phyloP scores from a whole-genome alignment of 2,113 vertebrate genomes.

The Calonectris borealis region DNA sequence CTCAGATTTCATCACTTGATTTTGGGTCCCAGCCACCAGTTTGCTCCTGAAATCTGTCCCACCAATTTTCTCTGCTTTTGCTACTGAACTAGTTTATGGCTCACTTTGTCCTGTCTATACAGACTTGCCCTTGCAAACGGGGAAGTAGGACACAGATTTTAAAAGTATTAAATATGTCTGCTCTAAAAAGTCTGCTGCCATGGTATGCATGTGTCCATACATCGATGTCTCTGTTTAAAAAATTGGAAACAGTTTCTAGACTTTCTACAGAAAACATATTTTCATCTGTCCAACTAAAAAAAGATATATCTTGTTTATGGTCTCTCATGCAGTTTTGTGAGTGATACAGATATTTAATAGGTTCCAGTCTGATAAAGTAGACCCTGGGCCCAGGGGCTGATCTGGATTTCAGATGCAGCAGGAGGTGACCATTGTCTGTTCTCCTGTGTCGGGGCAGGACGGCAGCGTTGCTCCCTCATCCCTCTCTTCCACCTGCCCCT shows the following conservation, averaged over 20 bases:
- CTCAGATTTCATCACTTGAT: neutral
- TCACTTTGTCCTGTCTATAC: neutral
- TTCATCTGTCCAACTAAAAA: neutral
- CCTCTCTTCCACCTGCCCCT: too few relatives aligned
- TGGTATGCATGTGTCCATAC: neutral
- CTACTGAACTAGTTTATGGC: neutral
- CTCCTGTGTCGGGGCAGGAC: fast-evolving
- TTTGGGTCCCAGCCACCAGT: neutral
- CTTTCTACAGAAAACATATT: neutral
- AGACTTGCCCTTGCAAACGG: neutral
- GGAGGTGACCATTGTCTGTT: fast-evolving
- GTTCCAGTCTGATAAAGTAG: neutral
- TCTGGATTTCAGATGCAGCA: neutral
- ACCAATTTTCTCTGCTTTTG: neutral
- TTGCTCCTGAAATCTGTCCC: neutral
- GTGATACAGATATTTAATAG: neutral
- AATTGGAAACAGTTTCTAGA: neutral
- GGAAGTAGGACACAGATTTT: neutral
- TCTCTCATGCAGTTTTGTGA: neutral
- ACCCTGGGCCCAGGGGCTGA: neutral
- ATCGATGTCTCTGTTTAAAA: neutral
- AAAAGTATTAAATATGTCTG: neutral
- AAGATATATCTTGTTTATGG: neutral
- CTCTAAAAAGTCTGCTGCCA: neutral
- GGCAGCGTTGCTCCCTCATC: fast-evolving